Conservation (phyloP, 2,113 vertebrate species). For the Melanerpes aurifrons region DNA sequence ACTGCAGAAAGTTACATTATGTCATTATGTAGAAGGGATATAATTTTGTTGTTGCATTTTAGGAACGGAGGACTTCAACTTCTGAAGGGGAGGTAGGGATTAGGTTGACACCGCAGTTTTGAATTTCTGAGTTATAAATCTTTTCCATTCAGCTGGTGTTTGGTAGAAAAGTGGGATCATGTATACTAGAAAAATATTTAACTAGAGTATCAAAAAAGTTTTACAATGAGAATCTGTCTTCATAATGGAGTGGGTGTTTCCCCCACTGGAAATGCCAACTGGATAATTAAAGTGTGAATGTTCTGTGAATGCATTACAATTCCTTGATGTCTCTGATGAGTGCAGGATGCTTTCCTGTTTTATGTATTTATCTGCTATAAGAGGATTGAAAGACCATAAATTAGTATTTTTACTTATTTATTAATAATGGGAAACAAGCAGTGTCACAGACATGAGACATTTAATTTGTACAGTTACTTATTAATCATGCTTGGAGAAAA, state of each 20-base stretch:
- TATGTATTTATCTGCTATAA: neutral
- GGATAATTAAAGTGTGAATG: neutral
- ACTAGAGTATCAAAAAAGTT: neutral
- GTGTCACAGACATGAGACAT: neutral
- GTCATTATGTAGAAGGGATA: neutral
- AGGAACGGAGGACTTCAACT: neutral
- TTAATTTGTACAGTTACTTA: neutral
- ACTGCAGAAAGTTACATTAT: neutral
- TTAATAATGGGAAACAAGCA: neutral
- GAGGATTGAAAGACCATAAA: neutral
- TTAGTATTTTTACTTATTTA: neutral
- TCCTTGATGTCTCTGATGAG: neutral
- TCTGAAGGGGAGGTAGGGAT: neutral
- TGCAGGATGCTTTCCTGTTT: neutral
- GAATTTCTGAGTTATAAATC: neutral
- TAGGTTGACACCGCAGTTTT: neutral
- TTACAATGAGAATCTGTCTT: neutral
- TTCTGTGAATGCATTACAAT: neutral
- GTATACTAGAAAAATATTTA: neutral
- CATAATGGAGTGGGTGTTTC: neutral
- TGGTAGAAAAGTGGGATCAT: neutral
- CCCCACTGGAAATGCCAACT: neutral
- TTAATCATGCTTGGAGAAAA: neutral
- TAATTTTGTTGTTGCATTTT: neutral
- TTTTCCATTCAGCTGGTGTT: neutral